These are phyloP conservation scores for Smutsia temminckii DNA, from an alignment of 2,797 vertebrate genomes.

Conservation along the genomic window DNA sequence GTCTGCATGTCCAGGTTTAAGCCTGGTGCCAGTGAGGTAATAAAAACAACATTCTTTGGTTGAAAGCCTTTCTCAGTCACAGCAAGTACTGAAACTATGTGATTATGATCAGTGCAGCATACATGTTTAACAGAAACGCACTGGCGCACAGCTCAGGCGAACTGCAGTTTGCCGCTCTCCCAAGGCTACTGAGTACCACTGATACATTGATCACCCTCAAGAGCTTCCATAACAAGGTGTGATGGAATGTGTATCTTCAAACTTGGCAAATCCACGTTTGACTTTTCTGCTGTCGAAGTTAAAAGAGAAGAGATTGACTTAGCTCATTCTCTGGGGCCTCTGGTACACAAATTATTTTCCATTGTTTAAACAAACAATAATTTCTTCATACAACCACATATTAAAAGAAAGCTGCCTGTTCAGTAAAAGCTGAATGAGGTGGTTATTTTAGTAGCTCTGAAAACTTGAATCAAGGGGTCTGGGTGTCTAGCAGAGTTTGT, in stretches of 20 bases:
- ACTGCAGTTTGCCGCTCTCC: background rate
- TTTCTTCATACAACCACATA: background rate
- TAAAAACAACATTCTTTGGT: background rate
- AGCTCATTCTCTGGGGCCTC: background rate
- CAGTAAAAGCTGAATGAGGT: conserved; percentile 28
- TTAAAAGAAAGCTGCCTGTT: conserved; percentile 22
- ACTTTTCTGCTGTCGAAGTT: conserved; percentile 19
- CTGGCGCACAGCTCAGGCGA: background rate
- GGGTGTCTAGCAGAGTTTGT: background rate
- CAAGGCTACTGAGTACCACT: background rate
- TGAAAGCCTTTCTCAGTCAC: background rate
- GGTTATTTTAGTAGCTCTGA: conserved; percentile 6
- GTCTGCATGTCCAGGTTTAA: background rate
- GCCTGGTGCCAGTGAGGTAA: background rate
- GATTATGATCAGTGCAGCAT: background rate
- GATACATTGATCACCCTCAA: background rate
- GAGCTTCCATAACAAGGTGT: background rate
- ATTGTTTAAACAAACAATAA: conserved; percentile 35
- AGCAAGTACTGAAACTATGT: background rate
- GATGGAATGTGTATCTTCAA: background rate
- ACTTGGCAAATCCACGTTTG: background rate
- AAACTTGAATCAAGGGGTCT: background rate
- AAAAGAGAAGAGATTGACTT: background rate
- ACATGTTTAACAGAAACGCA: background rate
- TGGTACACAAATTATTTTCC: background rate